Evolutionary conservation across 2,888 invertebrate genomes (phyloP), one percentile per base, ranked within the genome.

Genomic region (Harpalus rufipes): DNA sequence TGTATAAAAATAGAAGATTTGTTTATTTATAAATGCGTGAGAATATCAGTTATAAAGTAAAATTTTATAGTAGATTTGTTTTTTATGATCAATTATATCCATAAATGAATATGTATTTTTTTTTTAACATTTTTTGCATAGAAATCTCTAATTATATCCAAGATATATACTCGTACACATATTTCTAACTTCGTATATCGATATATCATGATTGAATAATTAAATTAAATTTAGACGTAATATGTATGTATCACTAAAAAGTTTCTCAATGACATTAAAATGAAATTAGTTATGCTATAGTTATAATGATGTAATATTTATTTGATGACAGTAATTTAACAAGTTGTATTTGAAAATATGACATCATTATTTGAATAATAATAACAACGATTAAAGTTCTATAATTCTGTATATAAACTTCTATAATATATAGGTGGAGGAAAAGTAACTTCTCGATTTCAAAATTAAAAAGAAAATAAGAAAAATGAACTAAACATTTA

Each of bases 11-110:
- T 12, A 51, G 12, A 12, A 12, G 12, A 51, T 51, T 51, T 51
- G 44, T 51, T 51, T 12, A 51, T 51, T 51, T 4, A n/a, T n/a
- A 10, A 12, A 51, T 51, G 44, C 10, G 12, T 51, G 44, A 10
- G 44, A 51, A 51, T 51, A 51, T 8, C 6, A 51, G 6, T 3
- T 51, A 51, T 51, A 51, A 51, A 51, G 44, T 51, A 12, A 51
- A 51, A 51, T 51, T 51, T 51, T 51, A 51, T 51, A 51, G 44
- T 51, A 51, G 44, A 12, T 51, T 51, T 51, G 44, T 51, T 51
- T 51, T 51, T 44, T 12, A 51, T 51, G 8, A 51, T 51, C 12
- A 51, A 51, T 8, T 51, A 51, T 12, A 12, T 10, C 8, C 44
- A 51, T 51, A 51, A 51, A 12, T 10, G 44, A 12, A 51, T 51